Percentiles rank a stretch among this genome's conserved stretches.
Evolutionary conservation across 2,888 invertebrate species (phyloP).

Genomic region (Schrankia costaestrigalis): DNA sequence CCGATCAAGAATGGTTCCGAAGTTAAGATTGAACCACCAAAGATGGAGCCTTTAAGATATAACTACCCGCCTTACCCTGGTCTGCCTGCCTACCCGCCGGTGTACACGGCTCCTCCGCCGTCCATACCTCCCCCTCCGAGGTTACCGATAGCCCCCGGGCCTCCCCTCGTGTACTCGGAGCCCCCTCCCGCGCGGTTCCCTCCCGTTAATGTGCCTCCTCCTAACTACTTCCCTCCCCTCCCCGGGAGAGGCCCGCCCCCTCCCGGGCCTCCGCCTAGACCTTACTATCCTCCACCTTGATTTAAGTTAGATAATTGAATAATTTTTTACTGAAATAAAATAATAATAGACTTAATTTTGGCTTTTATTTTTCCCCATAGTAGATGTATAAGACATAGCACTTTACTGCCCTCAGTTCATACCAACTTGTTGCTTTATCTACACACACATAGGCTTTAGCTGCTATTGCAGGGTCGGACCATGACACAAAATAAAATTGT

Average conservation of each 20-base stretch:
- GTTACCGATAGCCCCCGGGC: conserved; percentile 43
- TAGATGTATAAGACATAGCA: no score
- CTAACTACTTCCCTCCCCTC: conserved; percentile 58
- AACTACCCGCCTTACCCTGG: conserved; percentile 54
- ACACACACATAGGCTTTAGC: background rate
- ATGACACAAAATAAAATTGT: background rate
- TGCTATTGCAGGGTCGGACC: background rate
- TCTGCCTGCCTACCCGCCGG: conserved; percentile 55
- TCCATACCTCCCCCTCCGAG: conserved; percentile 51
- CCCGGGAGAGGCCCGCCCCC: conserved; percentile 48
- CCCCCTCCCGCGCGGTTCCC: conserved; percentile 65
- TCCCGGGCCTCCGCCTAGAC: conserved; percentile 57
- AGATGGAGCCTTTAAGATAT: conserved; percentile 57
- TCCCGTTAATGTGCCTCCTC: conserved; percentile 65
- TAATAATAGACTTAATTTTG: conserved; percentile 38
- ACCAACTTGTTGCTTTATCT: no score
- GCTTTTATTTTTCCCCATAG: conserved; percentile 32
- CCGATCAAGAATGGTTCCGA: conserved; percentile 71
- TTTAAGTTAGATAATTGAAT: conserved; percentile 46
- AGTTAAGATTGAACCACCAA: conserved; percentile 53
- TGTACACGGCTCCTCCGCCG: conserved; percentile 67
- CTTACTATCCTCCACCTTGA: conserved; percentile 72
- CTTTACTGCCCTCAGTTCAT: no score
- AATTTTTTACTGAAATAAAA: conserved; percentile 70
- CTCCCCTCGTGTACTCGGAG: conserved; percentile 62